Base-by-base conservation (phyloP, 2,888 invertebrate genomes). In the Ctenicera cuprea region DNA sequence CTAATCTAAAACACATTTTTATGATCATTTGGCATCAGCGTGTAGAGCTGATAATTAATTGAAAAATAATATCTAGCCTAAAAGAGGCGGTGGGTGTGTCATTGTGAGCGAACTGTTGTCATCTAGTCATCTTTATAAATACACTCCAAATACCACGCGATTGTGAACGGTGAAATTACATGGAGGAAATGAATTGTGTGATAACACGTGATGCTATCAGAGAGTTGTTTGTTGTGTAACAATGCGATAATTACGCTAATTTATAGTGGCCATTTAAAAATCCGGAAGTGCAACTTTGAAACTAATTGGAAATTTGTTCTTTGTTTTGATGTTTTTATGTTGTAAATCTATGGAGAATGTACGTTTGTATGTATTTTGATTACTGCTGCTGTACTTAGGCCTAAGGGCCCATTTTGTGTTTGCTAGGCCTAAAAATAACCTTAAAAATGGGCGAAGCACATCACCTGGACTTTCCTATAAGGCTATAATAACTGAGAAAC, bases 71-170 rank as follows among this genome's bases (percentile, higher is more conserved):
- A 30, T 26, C 26, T n/a, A n/a, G 54, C 30, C 0, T 1, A 22
- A n/a, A 54, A 30, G 54, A 54, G 41, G 62, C 45, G 62, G 43
- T 43, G 43, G 62, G 62, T 62, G 62, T 45, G 62, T 16, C 62
- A 22, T 14, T 57, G 54, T 57, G 20, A 5, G 43, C 4, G 20
- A 37, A 59, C 59, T 18, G 38, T 20, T 38, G 59, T 59, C 59
- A 59, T 43, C 26, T 33, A 52, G 69, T 69, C 69, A 69, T 59
- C 61, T 69, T 69, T 59, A 69, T 61, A 69, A 69, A 69, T 69
- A 59, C 57, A 43, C 37, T 7, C 4, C 4, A 52, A 52, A 52
- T 52, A 30, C 37, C 9, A 50, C 37, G 57, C 22, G 37, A 41
- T 26, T 41, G 45, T 22, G 22, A 50, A 62, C 43, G 38, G 57